Evolutionary conservation across 2,113 vertebrate species (phyloP).

Genomic region (Falco punctatus): DNA sequence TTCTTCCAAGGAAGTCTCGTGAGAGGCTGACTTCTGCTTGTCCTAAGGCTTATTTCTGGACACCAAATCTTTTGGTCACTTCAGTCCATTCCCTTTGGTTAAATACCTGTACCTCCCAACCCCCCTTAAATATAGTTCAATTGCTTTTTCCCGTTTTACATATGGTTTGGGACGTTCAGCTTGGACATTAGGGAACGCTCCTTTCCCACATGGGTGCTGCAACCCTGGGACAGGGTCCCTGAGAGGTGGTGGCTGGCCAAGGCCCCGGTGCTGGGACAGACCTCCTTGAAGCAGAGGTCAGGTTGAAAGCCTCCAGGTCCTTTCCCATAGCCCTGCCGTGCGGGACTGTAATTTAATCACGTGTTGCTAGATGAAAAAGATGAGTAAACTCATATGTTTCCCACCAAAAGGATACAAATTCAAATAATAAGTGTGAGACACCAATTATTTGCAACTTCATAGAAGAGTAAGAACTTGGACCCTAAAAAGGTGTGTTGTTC

Average conservation of each 20-base stretch:
- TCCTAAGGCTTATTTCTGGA: neutral
- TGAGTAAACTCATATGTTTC: neutral
- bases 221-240: neutral
- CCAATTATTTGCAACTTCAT: neutral
- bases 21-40: neutral
- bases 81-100: neutral
- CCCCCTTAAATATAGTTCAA: neutral
- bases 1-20: neutral
- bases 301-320: neutral
- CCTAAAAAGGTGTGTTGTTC: neutral
- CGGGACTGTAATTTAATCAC: neutral
- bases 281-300: neutral
- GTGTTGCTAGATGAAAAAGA: neutral
- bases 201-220: neutral
- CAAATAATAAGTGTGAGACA: neutral
- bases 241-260: neutral
- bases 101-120: neutral
- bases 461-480: neutral
- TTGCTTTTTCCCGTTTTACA: neutral
- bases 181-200: neutral
- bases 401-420: neutral
- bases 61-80: neutral
- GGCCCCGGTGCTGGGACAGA: neutral
- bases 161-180: neutral
- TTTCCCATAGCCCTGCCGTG: neutral